Base-by-base conservation (phyloP, 2,888 invertebrate species). In the Apomyelois bistriatella region DNA sequence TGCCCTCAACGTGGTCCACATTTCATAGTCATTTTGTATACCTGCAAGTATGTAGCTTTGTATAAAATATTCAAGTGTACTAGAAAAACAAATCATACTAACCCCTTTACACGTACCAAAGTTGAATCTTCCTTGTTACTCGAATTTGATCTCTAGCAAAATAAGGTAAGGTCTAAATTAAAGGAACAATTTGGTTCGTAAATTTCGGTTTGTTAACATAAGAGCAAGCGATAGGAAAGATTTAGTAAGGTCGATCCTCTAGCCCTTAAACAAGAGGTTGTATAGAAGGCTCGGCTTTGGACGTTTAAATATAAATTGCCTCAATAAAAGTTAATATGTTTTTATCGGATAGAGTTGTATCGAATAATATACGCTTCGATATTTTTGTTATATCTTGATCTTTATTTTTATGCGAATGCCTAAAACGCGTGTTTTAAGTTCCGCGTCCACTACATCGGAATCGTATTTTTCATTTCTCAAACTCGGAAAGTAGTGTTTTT, bases 211-310 rank as follows among this genome's bases (percentile, higher is more conserved):
- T 69, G 72, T 67, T 71, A 71, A 67, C 68, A 66, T 66, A 69
- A 71, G 68, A 70, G 67, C 58, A 62, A 59, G 38, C 68, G 65
- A 73, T 76, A 69, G 62, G 66, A 66, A 65, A 77, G 74, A 80
- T 80, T 76, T 79, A 76, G 68, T 56, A 67, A 66, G 76, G 74
- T 74, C 66, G 68, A 67, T 36, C 53, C 46, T 54, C 57, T 57
- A 46, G 54, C 61, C 67, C 66, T 68, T 70, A 72, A 76, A 72
- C 70, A 74, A 71, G 68, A 69, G 72, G 61, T 61, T 61, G 64
- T 64, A 61, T 58, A 57, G 52, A 60, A 60, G 61, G 57, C 60
- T 62, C 60, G 58, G 57, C 54, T 7, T 61, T 12, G 54, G 56
- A 54, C 57, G 56, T 60, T 56, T 57, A 48, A 52, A 58, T 59